Base-by-base conservation (phyloP, 92 coral and sea anemone genomes). In the Zoanthus solanderi region DNA sequence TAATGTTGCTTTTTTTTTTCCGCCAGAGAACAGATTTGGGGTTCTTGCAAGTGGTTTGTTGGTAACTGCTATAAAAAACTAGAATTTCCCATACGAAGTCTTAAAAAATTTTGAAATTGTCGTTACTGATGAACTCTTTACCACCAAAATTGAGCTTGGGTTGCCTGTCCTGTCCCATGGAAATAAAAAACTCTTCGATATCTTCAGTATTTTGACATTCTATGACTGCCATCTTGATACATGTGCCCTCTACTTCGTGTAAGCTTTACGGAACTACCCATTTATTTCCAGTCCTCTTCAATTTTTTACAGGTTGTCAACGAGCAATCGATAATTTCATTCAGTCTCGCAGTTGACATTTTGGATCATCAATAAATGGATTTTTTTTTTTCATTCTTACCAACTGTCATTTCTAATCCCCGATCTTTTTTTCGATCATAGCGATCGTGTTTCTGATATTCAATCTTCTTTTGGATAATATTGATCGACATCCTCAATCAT, bases 171-270 rank as follows among this genome's bases (percentile, higher is more conserved):
- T 83, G 88, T 58, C 50, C 67, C 75, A 81, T 83, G 75, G 91
- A 88, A 71, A 71, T 46, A 69, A 88, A 57, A 66, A 88, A 88
- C 65, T 88, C 84, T 46, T 73, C 54, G 56, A 85, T 53, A 85
- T 58, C 67, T 72, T 73, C 78, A 46, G 54, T 73, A 73, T 42
- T 13, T 73, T 46, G 53, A 37, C 78, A 73, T 37, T 73, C 78
- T 37, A 73, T 46, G 78, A 6, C 50, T 37, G 76, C 76, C 76
- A 72, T 72, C 76, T 72, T 72, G 6, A 72, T 72, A 31, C 76
- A 72, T 42, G 47, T 72, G 76, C 50, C 63, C 63, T 56, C 76
- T 74, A 74, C 29, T 74, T 74, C 29, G 57, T 74, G 79, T 75
- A 16, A 46, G 79, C 58, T 75, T 75, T 75, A 75, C 58, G 56